A percentile compares a stretch with the other conserved stretches of the same genome.
phyloP scores from a whole-genome alignment of 2,888 invertebrate species.

The Mythimna ferrago region DNA sequence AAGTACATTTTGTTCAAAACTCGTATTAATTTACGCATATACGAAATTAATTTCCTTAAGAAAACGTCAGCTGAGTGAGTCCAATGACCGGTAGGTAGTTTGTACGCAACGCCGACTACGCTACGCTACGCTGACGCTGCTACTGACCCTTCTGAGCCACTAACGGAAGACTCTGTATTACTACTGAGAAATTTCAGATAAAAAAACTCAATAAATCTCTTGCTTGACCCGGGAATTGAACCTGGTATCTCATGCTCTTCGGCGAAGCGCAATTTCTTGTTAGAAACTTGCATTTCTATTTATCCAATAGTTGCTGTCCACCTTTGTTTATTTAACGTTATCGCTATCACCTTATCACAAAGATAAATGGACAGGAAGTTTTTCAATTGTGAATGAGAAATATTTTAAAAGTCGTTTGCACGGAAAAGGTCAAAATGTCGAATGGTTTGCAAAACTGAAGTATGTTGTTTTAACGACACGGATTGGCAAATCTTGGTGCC shows the following conservation, averaged over 20 bases:
- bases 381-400: conserved; percentile 5
- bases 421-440: conserved; percentile 32
- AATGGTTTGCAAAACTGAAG: background rate
- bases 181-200: background rate
- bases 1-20: too few relatives aligned
- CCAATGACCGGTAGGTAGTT: too few relatives aligned
- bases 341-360: conserved; percentile 36
- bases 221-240: background rate
- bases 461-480: conserved; percentile 4
- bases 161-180: too few relatives aligned
- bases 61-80: too few relatives aligned
- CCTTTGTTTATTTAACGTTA: conserved; percentile 43
- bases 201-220: background rate
- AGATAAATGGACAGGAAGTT: conserved; percentile 29
- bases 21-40: too few relatives aligned
- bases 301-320: conserved; percentile 19
- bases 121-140: too few relatives aligned
- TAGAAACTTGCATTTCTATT: conserved; percentile 7
- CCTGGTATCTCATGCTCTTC: background rate
- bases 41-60: too few relatives aligned
- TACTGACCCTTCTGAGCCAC: too few relatives aligned
- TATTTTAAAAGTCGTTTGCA: conserved; percentile 3
- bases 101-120: too few relatives aligned
- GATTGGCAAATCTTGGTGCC: too few relatives aligned
- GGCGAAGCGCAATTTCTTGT: background rate